A percentile compares a stretch with the other conserved stretches of the same genome.
These are phyloP conservation scores for Anas georgica DNA, from an alignment of 2,797 vertebrate species.

Conservation along the genomic window DNA sequence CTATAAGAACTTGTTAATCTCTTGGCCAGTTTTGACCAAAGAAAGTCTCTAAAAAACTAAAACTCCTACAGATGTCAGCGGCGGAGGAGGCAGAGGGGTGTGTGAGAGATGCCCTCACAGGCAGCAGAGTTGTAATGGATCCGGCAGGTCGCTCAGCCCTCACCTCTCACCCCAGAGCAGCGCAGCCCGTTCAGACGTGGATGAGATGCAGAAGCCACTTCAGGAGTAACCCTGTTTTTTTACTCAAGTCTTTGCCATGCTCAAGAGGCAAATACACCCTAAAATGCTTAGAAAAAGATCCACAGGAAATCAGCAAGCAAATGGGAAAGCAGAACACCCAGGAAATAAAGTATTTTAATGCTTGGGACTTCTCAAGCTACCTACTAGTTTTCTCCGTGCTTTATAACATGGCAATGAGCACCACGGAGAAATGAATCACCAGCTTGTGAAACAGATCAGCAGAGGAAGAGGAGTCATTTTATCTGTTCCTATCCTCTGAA, in stretches of 20 bases:
- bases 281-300: neutral
- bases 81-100: neutral
- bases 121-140: neutral
- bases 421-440: slow-evolving; percentile 6
- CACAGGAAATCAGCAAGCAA: neutral
- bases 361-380: neutral
- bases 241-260: neutral
- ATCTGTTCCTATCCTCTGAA: neutral
- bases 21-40: neutral
- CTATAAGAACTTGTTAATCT: neutral
- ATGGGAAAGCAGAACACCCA: neutral
- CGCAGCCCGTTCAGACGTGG: neutral
- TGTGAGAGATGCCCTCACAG: accelerated
- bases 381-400: slow-evolving; percentile 8
- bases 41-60: neutral
- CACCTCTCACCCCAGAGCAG: neutral
- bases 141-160: neutral
- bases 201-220: neutral
- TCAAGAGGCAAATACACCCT: neutral
- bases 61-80: neutral
- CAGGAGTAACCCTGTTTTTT: neutral
- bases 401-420: neutral
- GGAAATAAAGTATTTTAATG: slow-evolving; percentile 20
- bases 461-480: neutral
- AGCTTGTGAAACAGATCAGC: neutral